Evolutionary conservation across 2,888 invertebrate genomes (phyloP).

Genomic region (Schizaphis graminum): DNA sequence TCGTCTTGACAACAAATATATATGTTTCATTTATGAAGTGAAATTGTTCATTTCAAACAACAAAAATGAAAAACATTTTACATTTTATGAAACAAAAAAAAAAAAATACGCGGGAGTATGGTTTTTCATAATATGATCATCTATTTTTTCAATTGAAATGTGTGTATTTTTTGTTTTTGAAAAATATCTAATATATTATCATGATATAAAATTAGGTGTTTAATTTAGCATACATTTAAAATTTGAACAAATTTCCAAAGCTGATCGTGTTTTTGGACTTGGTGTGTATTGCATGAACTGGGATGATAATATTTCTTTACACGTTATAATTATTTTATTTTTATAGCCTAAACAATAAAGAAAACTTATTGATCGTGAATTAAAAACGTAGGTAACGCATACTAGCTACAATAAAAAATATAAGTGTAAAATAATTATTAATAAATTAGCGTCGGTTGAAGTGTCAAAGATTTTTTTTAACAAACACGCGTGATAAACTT

Average conservation of each 20-base stretch:
- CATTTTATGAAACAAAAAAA: background rate
- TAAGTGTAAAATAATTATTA: background rate
- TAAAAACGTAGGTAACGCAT: background rate
- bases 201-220: too few relatives aligned
- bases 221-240: too few relatives aligned
- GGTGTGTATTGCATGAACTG: too few relatives aligned
- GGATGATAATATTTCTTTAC: background rate
- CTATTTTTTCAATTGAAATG: background rate
- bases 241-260: too few relatives aligned
- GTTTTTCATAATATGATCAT: background rate
- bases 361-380: background rate
- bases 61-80: background rate
- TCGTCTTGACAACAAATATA: background rate
- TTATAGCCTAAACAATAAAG: background rate
- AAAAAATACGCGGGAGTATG: background rate
- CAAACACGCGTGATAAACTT: background rate
- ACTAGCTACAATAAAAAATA: background rate
- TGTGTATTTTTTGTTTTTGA: background rate
- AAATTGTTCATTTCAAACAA: background rate
- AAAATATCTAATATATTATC: background rate
- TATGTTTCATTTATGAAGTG: background rate
- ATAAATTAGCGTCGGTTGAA: background rate
- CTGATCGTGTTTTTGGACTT: too few relatives aligned
- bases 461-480: background rate
- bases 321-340: background rate